A percentile compares a stretch with the other conserved stretches of the same genome.
phyloP scores from a whole-genome alignment of 2,113 vertebrate species.

The Lepidothrix coronata region DNA sequence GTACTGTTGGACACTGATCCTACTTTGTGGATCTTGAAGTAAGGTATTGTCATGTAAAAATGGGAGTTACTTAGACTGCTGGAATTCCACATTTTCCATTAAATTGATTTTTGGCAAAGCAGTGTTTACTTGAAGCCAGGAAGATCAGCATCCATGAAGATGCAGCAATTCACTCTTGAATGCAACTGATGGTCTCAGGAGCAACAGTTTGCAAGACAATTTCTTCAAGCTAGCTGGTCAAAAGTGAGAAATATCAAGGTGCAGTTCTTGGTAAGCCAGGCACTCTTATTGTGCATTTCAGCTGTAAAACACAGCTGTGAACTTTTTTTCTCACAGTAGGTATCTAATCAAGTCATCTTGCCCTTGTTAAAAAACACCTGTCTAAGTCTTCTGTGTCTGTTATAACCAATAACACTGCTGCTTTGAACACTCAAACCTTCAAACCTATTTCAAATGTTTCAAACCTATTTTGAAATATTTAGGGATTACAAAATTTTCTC shows the following conservation, averaged over 20 bases:
- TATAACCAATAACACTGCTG: neutral
- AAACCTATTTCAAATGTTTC: neutral
- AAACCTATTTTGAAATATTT: neutral
- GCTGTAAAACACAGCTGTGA: neutral
- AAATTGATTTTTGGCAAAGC: neutral
- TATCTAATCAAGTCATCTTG: neutral
- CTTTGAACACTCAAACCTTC: neutral
- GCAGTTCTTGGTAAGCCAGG: neutral
- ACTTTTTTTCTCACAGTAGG: neutral
- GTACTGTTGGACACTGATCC: neutral
- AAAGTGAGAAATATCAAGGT: neutral
- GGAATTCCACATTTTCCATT: neutral
- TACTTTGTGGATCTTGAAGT: neutral
- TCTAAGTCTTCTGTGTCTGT: neutral
- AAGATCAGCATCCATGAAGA: neutral
- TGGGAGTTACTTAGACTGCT: neutral
- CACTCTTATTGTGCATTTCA: neutral
- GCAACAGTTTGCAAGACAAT: neutral
- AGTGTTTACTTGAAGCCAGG: neutral
- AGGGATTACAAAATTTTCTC: neutral
- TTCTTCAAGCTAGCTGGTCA: neutral
- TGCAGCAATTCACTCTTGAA: neutral
- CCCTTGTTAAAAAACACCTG: neutral
- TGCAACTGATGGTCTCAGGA: neutral
- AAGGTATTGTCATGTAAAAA: neutral